Base-by-base conservation (phyloP, 1,140 invertebrate genomes). In the Sitophilus oryzae region DNA sequence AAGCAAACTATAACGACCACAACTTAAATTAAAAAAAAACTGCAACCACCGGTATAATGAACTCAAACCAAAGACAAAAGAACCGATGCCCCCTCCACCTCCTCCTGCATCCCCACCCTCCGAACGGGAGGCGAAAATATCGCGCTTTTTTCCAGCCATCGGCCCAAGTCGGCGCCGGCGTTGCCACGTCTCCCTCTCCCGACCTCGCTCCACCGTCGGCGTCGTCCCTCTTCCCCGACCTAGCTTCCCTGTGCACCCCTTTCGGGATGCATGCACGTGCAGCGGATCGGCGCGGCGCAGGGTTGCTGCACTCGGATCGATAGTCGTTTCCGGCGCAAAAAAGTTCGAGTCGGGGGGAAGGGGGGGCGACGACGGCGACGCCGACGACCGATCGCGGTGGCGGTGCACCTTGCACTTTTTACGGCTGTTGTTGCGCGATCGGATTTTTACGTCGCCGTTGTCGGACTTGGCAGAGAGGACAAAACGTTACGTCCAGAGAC, bases 251-350 rank as follows among this genome's bases (percentile, higher is more conserved):
- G 20, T 53, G 23, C 40, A 25, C 50, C 14, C 30, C 15, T 20
- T 36, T 23, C 36, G 43, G 30, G 19, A 14, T 30, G 25, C 19
- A 56, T 56, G 54, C 54, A 56, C 54, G 54, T 56, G 54, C 54
- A 56, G 41, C 30, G 46, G n/a, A 16, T 6, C 25, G 25, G 30
- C 45, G 18, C 53, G 23, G 23, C 41, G 50, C 50, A 43, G 50
- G 41, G 50, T 52, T 44, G 40, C 50, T 44, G 50, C 40, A 52
- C 40, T 35, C 40, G 41, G 30, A 44, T 52, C 50, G 40, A 44
- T 37, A 52, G 10, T 4, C 5, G 34, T 30, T 5, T 9, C 40
- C 19, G 40, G n/a, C 23, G 25, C 2, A 34, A 41, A 41, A 42
- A 15, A 15, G 49, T 18, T 11, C 22, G 36, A 22, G 52, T 34